These are phyloP conservation scores for Emydocephalus ijimae DNA, from an alignment of 2,113 vertebrate genomes.

Conservation along the genomic window DNA sequence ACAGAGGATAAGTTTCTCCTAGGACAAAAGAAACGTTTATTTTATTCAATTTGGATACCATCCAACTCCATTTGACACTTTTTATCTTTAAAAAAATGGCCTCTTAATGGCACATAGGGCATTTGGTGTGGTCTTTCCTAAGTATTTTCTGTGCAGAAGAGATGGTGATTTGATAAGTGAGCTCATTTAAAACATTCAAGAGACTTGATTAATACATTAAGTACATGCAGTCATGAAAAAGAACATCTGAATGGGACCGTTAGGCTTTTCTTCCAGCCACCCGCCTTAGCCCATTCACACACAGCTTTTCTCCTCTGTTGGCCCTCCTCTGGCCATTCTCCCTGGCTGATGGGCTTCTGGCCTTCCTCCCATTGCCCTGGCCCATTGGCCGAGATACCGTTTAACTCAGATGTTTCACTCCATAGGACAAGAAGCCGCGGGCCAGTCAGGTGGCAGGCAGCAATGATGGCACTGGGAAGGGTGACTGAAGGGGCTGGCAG, in stretches of 20 bases:
- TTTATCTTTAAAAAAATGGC: not conserved
- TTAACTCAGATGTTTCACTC: no score
- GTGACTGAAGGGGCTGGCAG: no score
- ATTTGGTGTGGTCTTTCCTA: not conserved
- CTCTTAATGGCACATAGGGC: not conserved
- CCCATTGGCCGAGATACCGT: no score
- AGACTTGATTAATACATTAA: not conserved
- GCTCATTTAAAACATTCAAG: not conserved
- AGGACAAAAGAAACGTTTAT: not conserved
- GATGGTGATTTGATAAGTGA: not conserved
- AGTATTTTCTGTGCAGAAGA: not conserved
- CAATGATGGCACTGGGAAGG: no score
- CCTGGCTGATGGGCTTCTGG: no score
- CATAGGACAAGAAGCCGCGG: no score
- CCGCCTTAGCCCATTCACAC: no score
- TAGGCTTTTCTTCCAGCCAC: no score
- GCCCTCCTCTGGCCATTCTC: no score
- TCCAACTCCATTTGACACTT: not conserved
- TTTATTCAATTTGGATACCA: not conserved
- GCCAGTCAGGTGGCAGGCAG: no score
- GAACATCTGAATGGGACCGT: not conserved
- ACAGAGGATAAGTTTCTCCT: not conserved
- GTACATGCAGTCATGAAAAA: not conserved
- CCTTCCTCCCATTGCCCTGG: no score
- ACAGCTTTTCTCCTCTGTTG: no score